These are phyloP conservation scores for Caradrina clavipalpis DNA, from an alignment of 2,888 invertebrate species.

Conservation along the genomic window DNA sequence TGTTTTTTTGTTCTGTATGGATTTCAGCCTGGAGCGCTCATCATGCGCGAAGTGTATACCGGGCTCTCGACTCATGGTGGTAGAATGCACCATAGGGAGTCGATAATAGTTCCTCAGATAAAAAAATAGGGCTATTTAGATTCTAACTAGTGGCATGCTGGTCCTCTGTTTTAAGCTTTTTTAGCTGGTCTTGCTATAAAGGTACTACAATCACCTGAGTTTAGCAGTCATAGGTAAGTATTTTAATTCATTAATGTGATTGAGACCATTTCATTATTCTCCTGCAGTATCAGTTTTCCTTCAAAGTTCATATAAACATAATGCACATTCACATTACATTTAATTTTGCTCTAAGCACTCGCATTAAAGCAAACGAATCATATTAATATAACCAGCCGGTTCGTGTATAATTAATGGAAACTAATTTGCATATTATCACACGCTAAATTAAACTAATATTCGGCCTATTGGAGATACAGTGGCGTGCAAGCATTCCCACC, in stretches of 20 bases:
- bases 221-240: background rate
- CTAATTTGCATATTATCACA: constrained; percentile 83
- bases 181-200: background rate
- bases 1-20: background rate
- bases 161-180: background rate
- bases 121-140: too few relatives aligned
- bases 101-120: too few relatives aligned
- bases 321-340: background rate
- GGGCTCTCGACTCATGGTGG: too few relatives aligned
- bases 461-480: constrained; percentile 61
- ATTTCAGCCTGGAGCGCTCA: too few relatives aligned
- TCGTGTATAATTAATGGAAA: constrained; percentile 77
- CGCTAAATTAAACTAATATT: constrained; percentile 79
- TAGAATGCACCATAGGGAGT: too few relatives aligned
- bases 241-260: background rate
- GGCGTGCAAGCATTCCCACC: constrained; percentile 38
- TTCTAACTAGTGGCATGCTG: background rate
- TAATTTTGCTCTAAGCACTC: constrained; percentile 27
- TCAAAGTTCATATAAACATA: background rate
- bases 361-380: constrained; percentile 56
- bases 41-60: too few relatives aligned
- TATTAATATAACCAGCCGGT: constrained; percentile 68
- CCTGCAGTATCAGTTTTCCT: too few relatives aligned
- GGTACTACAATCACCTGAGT: background rate
- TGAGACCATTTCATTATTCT: too few relatives aligned